A percentile compares a stretch with the other conserved stretches of the same genome.
Evolutionary conservation across 2,113 vertebrate genomes (phyloP).

Genomic region (Tonatia bakeri): DNA sequence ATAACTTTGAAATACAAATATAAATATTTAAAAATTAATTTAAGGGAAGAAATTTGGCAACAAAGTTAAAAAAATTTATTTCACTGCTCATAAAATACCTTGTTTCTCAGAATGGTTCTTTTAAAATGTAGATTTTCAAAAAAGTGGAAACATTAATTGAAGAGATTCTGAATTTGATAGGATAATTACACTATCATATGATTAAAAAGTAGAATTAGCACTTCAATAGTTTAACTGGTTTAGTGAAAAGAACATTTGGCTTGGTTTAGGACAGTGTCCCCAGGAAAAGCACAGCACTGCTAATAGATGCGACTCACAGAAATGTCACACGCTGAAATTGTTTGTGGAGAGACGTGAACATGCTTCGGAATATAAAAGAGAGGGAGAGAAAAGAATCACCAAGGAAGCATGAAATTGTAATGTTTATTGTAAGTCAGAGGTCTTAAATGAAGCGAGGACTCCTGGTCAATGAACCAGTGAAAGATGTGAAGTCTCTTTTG

Average conservation of each 20-base stretch:
- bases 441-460: slow-evolving; percentile 23
- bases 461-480: neutral
- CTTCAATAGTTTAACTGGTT: slow-evolving; percentile 41
- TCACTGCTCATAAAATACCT: slow-evolving; percentile 40
- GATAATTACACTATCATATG: slow-evolving; percentile 34
- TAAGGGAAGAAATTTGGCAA: neutral
- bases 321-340: neutral
- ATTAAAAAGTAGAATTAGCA: slow-evolving; percentile 52
- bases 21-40: slow-evolving; percentile 22
- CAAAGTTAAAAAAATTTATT: slow-evolving; percentile 36
- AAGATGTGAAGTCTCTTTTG: slow-evolving; percentile 19
- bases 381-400: neutral
- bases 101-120: slow-evolving; percentile 22
- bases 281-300: neutral
- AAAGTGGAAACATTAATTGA: neutral
- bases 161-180: slow-evolving; percentile 42
- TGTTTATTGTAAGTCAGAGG: slow-evolving; percentile 18
- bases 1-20: slow-evolving; percentile 31
- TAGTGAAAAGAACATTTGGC: neutral
- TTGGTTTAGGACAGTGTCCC: neutral
- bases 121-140: slow-evolving; percentile 56
- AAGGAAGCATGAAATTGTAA: slow-evolving; percentile 30
- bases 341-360: neutral
- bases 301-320: neutral
- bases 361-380: neutral